phyloP scores from a whole-genome alignment of 1,140 invertebrate genomes.

The Drosophila sp. region DNA sequence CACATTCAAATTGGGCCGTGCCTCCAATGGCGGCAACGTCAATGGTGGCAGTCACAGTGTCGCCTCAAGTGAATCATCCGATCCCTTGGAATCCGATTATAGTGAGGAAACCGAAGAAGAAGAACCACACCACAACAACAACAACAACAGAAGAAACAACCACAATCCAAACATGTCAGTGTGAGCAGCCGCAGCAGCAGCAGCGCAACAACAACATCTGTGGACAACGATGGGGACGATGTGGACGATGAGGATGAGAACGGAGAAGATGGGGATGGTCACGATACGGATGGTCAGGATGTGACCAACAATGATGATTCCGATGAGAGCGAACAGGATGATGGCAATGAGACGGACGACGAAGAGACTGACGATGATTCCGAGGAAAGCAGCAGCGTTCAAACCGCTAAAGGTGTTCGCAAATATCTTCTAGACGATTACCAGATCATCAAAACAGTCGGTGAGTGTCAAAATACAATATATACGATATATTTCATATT shows the following conservation, averaged over 20 bases:
- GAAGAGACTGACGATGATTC: conserved; percentile 76
- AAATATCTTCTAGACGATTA: conserved; percentile 91
- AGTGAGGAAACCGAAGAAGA: conserved; percentile 72
- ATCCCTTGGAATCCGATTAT: conserved; percentile 80
- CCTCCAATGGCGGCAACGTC: conserved; percentile 14
- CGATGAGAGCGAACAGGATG: conserved; percentile 75
- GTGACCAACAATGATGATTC: conserved; percentile 59
- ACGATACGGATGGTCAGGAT: conserved; percentile 66
- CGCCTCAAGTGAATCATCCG: conserved; percentile 79
- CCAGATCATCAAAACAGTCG: conserved; percentile 92
- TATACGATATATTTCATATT: conserved; percentile 1
- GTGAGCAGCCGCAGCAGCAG: conserved; percentile 45
- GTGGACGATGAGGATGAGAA: conserved; percentile 61
- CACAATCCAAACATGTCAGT: conserved; percentile 24
- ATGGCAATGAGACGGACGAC: conserved; percentile 79
- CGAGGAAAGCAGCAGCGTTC: conserved; percentile 85
- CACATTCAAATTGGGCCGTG: conserved; percentile 74
- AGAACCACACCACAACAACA: conserved; percentile 34
- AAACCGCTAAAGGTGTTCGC: conserved; percentile 88
- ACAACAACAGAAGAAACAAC: conserved; percentile 45
- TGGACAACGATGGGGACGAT: conserved; percentile 50
- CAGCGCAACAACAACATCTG: conserved; percentile 51
- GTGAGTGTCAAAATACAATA: conserved; percentile 85
- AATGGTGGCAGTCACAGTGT: conserved; percentile 50
- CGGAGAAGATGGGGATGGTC: conserved; percentile 53